Evolutionary conservation across 1,140 invertebrate species (phyloP).

Genomic region (Linepithema humile): DNA sequence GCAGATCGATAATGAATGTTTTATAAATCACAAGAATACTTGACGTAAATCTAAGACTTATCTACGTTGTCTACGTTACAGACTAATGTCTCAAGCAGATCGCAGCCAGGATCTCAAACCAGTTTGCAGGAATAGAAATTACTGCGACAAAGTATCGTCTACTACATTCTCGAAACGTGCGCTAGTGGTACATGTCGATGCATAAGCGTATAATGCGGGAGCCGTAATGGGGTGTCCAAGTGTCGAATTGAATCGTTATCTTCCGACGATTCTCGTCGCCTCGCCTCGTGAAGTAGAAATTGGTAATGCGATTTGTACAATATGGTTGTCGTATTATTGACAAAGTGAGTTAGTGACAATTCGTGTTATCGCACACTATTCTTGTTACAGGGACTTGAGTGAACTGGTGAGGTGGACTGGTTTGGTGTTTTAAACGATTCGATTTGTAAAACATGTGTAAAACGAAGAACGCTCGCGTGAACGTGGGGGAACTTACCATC

Average conservation of each 20-base stretch:
- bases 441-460: slow-evolving; percentile 2
- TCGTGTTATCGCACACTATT: slow-evolving; percentile 29
- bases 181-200: slow-evolving; percentile 26
- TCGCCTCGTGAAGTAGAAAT: not conserved
- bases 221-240: not conserved
- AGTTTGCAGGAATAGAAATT: not conserved
- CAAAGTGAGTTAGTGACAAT: slow-evolving; percentile 49
- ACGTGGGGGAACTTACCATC: slow-evolving; percentile 80
- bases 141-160: not conserved
- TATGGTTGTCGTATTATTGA: slow-evolving; percentile 19
- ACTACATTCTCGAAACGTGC: slow-evolving; percentile 44
- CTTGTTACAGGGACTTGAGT: slow-evolving; percentile 5
- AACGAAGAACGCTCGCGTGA: slow-evolving; percentile 12
- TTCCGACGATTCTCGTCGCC: not conserved
- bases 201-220: slow-evolving; percentile 35
- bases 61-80: slow-evolving; percentile 23
- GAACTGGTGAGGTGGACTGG: slow-evolving; percentile 6
- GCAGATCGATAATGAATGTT: not conserved
- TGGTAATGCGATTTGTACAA: slow-evolving; percentile 1
- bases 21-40: not conserved
- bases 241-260: slow-evolving; percentile 6
- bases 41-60: not conserved
- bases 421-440: slow-evolving; percentile 40
- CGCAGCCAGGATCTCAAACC: slow-evolving; percentile 33
- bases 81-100: slow-evolving; percentile 30